Conservation (phyloP, 2,113 vertebrate genomes). For the Colossoma macropomum region DNA sequence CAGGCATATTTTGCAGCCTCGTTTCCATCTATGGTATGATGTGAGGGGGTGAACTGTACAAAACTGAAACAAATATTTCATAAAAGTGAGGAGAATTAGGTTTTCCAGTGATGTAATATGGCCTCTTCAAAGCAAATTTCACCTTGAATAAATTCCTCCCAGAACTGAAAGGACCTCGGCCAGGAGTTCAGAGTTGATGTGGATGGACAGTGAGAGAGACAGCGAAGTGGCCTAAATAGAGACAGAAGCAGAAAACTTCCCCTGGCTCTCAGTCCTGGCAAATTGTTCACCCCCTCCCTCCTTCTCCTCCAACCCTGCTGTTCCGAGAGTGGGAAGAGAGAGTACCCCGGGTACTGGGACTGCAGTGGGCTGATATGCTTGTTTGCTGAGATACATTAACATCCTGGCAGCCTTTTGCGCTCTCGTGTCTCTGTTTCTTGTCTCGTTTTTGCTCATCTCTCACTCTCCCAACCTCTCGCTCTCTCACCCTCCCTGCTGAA, state of each 20-base stretch:
- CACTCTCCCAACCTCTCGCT: neutral
- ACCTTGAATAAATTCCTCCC: neutral
- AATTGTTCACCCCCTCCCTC: neutral
- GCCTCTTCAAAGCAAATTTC: neutral
- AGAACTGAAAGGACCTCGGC: neutral
- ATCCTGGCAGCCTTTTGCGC: conserved; percentile 23
- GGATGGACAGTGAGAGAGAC: neutral
- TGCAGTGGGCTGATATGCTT: conserved; percentile 52
- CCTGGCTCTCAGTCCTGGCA: neutral
- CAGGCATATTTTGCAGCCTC: too few relatives aligned
- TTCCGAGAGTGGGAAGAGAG: neutral
- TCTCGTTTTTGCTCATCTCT: neutral
- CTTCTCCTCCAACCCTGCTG: neutral
- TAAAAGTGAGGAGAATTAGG: too few relatives aligned
- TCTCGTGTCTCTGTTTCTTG: neutral
- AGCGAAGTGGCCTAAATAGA: conserved; percentile 11
- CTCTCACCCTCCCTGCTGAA: neutral
- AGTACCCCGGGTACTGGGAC: conserved; percentile 9
- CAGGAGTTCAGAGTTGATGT: neutral
- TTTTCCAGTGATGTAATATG: neutral
- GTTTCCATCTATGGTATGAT: too few relatives aligned
- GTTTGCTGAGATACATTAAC: conserved; percentile 50
- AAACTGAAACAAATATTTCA: too few relatives aligned
- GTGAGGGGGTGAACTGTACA: too few relatives aligned
- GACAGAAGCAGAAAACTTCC: conserved; percentile 10